phyloP scores from a whole-genome alignment of 92 coral and sea anemone genomes.

The Ricordea florida region DNA sequence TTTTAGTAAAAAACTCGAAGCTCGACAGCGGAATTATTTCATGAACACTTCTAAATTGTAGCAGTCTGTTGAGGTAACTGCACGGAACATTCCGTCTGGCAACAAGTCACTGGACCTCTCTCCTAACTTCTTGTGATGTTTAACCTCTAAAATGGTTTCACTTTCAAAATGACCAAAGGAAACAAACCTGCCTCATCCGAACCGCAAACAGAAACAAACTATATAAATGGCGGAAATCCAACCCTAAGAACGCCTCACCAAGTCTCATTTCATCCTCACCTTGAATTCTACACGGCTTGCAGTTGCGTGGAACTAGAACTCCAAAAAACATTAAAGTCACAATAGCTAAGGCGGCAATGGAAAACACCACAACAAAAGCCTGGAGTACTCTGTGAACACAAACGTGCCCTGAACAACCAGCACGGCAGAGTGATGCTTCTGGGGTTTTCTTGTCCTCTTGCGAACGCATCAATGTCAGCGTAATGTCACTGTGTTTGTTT shows the following conservation, averaged over 20 bases:
- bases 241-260: not conserved
- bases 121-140: too few species aligned
- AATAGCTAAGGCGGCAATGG: conserved; percentile 52
- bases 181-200: too few species aligned
- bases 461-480: not conserved
- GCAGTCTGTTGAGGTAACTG: too few species aligned
- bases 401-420: not conserved
- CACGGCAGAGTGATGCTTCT: not conserved
- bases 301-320: conserved; percentile 34
- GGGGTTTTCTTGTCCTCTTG: not conserved
- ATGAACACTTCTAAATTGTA: too few species aligned
- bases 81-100: too few species aligned
- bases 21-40: too few species aligned
- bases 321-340: conserved; percentile 58
- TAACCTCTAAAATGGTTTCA: too few species aligned
- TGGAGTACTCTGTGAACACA: conserved; percentile 51
- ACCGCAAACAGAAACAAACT: too few species aligned
- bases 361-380: conserved; percentile 48
- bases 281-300: not conserved
- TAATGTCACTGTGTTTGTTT: not conserved
- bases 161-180: too few species aligned
- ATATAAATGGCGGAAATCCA: too few species aligned
- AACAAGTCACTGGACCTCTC: too few species aligned
- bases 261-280: not conserved
- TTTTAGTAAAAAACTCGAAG: too few species aligned